Base-by-base conservation (phyloP, 2,113 vertebrate species). In the Triplophysa siluroides region DNA sequence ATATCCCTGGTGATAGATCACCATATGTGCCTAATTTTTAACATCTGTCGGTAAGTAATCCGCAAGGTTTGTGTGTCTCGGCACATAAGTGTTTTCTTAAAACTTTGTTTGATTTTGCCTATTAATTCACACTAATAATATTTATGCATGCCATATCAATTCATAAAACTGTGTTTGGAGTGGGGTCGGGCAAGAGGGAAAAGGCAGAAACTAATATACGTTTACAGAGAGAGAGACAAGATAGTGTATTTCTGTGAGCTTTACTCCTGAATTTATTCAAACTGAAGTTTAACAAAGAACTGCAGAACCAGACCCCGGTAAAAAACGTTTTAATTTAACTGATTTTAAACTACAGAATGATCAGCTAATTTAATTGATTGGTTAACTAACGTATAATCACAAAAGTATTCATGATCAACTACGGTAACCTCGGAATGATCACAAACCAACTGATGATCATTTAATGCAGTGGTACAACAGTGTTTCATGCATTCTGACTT, bases 1-100 rank as follows among this genome's bases (percentile, higher is more conserved):
- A 82, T 67, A 83, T 50, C 41, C 29, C 66, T 83, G 58, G 69
- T 83, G 83, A 80, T 61, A 78, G 45, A 83, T 74, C 69, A 70
- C 61, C 88, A 88, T 68, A 60, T 87, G 86, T 54, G 80, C 78
- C 72, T 91, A n/a, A n/a, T n/a, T 85, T 83, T 67, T 61, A 85
- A 73, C 72, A 66, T 78, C 85, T 84, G 83, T 83, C 26, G 16
- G 38, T 64, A 52, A 69, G 60, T 61, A 16, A 65, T 23, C 33
- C 33, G 0, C 33, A 38, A 8, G 33, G 77, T 73, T 77, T 76
- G 23, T 52, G 75, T 29, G 78, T 29, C 52, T 18, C n/a, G 29
- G 23, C 18, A 38, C 6, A 60, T 33, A 21, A 19, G 2, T 41
- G 33, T 66, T 50, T 47, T 60, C 23, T 65, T 19, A 67, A 50